phyloP scores from a whole-genome alignment of 2,888 invertebrate species.

The Phymatocera aterrima region DNA sequence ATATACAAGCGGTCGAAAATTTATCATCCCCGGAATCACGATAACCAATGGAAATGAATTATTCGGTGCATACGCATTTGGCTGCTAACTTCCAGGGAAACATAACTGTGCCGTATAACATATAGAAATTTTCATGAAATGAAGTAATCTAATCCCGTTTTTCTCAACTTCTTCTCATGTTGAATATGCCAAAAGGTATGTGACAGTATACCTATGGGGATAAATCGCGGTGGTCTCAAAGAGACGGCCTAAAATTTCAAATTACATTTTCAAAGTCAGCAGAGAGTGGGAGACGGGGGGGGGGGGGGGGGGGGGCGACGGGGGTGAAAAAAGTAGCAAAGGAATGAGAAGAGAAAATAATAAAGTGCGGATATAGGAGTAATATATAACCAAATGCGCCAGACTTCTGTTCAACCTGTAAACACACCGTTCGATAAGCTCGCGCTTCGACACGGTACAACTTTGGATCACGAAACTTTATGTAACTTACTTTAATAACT shows the following conservation, averaged over 20 bases:
- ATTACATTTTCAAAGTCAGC: slow-evolving; percentile 25
- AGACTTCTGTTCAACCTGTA: slow-evolving; percentile 17
- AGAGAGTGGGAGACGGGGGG: background rate
- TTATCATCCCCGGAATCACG: too few relatives aligned
- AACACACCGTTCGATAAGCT: slow-evolving; percentile 43
- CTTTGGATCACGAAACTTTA: slow-evolving; percentile 41
- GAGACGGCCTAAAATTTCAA: slow-evolving; percentile 25
- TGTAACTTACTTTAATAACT: slow-evolving; percentile 42
- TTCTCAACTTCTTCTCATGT: background rate
- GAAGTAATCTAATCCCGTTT: too few relatives aligned
- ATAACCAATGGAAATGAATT: too few relatives aligned
- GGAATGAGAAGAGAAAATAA: background rate
- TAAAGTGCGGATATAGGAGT: background rate
- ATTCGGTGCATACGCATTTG: too few relatives aligned
- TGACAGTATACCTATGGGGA: background rate
- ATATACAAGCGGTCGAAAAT: too few relatives aligned
- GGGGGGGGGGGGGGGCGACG: background rate
- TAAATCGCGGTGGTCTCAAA: slow-evolving; percentile 14
- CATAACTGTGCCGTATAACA: too few relatives aligned
- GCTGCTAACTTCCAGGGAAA: too few relatives aligned
- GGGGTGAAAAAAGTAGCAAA: background rate
- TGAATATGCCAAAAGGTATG: background rate
- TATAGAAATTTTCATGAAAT: too few relatives aligned
- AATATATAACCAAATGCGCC: slow-evolving; percentile 41
- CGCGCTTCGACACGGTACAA: slow-evolving; percentile 31